A percentile compares a stretch with the other conserved stretches of the same genome.
These are phyloP conservation scores for Turdus rufiventris DNA, from an alignment of 2,113 vertebrate genomes.

Conservation along the genomic window DNA sequence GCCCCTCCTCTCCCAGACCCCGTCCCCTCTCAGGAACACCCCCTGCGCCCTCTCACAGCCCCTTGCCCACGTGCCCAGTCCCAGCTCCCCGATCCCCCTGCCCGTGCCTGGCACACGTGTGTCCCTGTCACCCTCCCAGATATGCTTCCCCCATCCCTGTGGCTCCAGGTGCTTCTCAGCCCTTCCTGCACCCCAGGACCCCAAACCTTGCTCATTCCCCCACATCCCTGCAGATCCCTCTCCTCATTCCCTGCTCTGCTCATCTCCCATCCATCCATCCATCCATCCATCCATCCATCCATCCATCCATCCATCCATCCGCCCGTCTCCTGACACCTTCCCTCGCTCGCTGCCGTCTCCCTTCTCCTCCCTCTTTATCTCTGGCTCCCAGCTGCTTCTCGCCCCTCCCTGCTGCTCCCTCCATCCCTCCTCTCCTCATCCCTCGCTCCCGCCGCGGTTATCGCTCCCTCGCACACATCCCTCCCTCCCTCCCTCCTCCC, in stretches of 20 bases:
- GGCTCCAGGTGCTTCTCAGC: fast-evolving
- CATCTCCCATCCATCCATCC: neutral
- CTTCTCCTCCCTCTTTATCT: conserved; percentile 34
- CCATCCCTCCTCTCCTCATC: conserved; percentile 22
- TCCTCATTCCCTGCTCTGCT: neutral
- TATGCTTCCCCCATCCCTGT: fast-evolving
- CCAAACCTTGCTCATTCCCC: neutral
- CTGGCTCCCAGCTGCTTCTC: conserved; percentile 3
- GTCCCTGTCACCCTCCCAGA: fast-evolving
- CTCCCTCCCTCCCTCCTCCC: neutral
- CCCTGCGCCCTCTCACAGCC: fast-evolving
- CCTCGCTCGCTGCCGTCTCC: neutral
- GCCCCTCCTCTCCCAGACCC: fast-evolving
- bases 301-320: neutral
- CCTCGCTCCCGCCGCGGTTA: neutral
- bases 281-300: neutral
- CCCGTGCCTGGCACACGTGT: fast-evolving
- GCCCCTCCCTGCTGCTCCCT: neutral
- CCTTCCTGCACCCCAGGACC: neutral
- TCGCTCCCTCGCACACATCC: neutral
- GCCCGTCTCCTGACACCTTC: neutral
- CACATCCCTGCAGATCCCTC: neutral
- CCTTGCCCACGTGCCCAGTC: neutral
- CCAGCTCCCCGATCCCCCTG: fast-evolving
- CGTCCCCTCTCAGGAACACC: neutral